phyloP scores from a whole-genome alignment of 2,113 vertebrate species.

The Leucosticte australis region DNA sequence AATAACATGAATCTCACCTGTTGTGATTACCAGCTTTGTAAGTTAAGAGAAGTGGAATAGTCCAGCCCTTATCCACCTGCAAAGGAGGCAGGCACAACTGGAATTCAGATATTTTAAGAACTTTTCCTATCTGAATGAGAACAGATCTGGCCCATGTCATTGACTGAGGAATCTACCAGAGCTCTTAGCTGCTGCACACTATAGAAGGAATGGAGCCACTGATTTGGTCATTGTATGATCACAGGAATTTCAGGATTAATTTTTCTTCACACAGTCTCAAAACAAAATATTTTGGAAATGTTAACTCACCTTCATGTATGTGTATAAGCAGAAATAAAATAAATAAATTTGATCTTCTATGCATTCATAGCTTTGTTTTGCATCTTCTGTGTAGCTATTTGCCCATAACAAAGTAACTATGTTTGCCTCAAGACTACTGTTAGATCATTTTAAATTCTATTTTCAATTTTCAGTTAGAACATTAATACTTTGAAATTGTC shows the following conservation, averaged over 20 bases:
- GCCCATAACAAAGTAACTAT: background rate
- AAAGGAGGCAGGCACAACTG: background rate
- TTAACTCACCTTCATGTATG: background rate
- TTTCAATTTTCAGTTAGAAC: background rate
- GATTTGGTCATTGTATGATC: background rate
- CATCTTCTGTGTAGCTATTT: background rate
- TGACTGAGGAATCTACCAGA: background rate
- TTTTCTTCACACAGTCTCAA: background rate
- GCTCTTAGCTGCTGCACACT: background rate
- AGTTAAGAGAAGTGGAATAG: background rate
- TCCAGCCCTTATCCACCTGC: background rate
- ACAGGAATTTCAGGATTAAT: background rate
- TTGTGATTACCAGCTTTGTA: background rate
- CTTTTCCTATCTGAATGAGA: background rate
- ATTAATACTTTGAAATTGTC: background rate
- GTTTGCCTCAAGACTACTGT: background rate
- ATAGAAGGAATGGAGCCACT: background rate
- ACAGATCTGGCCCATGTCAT: accelerated
- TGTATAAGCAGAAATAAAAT: background rate
- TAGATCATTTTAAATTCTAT: background rate
- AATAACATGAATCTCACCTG: background rate
- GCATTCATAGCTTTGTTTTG: background rate
- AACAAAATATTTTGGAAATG: background rate
- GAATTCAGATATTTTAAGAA: background rate
- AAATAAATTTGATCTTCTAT: background rate